phyloP scores from a whole-genome alignment of 2,888 invertebrate species.

The Coremacera marginata region DNA sequence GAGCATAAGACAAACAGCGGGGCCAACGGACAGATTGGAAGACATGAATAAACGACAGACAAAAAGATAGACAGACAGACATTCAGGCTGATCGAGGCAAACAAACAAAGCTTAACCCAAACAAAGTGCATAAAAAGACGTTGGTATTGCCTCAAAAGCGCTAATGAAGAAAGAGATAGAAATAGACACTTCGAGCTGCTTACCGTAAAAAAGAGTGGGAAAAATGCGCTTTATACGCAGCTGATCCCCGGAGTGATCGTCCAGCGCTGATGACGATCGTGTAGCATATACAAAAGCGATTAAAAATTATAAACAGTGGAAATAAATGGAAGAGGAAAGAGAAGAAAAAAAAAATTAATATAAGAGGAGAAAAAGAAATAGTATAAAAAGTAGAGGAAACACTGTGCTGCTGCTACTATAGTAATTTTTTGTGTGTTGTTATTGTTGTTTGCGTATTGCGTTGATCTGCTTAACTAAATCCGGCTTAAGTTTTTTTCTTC shows the following conservation, averaged over 20 bases:
- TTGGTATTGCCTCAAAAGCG: not conserved
- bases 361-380: conserved; percentile 13
- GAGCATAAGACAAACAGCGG: conserved; percentile 23
- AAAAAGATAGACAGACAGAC: conserved; percentile 16
- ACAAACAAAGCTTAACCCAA: conserved; percentile 19
- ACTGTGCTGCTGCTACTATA: conserved; percentile 36
- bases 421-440: conserved; percentile 34
- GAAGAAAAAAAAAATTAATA: conserved; percentile 30
- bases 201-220: not conserved
- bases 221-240: conserved; percentile 37
- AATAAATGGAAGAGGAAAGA: conserved; percentile 55
- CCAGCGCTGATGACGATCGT: conserved; percentile 16
- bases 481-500: conserved; percentile 62
- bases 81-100: conserved; percentile 15
- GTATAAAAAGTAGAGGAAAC: conserved; percentile 44
- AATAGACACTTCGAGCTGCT: not conserved
- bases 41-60: not conserved
- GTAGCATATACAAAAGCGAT: conserved; percentile 65
- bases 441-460: conserved; percentile 37
- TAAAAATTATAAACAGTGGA: conserved; percentile 62
- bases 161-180: conserved; percentile 34
- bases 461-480: conserved; percentile 70
- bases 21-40: not conserved
- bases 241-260: conserved; percentile 38
- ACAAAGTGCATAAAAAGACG: not conserved